Percentiles rank a stretch among this genome's conserved stretches.
phyloP scores from a whole-genome alignment of 1,140 invertebrate genomes.

The Dreissena polymorpha region DNA sequence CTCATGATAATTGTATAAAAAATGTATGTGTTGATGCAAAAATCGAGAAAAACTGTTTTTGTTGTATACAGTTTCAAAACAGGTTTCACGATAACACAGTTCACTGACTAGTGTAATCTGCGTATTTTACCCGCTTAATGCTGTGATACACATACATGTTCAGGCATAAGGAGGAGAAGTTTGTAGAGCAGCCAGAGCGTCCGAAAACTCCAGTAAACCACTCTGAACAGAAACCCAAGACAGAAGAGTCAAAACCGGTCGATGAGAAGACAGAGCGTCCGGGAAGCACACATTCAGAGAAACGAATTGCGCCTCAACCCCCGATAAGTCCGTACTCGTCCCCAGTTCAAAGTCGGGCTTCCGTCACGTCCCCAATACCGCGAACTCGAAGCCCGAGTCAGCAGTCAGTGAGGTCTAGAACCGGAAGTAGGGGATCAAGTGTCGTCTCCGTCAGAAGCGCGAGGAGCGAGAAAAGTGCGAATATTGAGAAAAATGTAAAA shows the following conservation, averaged over 20 bases:
- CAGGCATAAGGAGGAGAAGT: background rate
- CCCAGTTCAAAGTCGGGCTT: background rate
- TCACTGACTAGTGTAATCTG: too few relatives aligned
- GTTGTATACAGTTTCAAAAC: too few relatives aligned
- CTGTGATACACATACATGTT: background rate
- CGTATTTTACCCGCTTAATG: too few relatives aligned
- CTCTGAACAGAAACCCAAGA: background rate
- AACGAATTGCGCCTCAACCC: too few relatives aligned
- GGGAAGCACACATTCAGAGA: background rate
- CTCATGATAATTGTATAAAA: too few relatives aligned
- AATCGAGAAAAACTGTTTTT: too few relatives aligned
- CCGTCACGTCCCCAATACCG: background rate
- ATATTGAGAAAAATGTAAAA: constrained; percentile 1
- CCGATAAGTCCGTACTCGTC: background rate
- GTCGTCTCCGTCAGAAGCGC: constrained; percentile 5
- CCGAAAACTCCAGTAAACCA: constrained; percentile 30
- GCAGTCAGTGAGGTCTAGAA: constrained; percentile 38
- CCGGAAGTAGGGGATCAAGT: constrained; percentile 38
- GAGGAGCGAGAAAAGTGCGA: constrained; percentile 15
- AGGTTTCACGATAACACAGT: too few relatives aligned
- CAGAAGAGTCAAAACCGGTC: background rate
- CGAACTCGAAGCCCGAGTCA: background rate
- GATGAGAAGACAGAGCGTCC: background rate
- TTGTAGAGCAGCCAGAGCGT: constrained; percentile 11
- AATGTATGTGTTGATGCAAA: too few relatives aligned